Evolutionary conservation across 92 coral and sea anemone species (phyloP), one percentile per base, ranked within the genome.

Genomic region (Epizoanthus illoricatus): DNA sequence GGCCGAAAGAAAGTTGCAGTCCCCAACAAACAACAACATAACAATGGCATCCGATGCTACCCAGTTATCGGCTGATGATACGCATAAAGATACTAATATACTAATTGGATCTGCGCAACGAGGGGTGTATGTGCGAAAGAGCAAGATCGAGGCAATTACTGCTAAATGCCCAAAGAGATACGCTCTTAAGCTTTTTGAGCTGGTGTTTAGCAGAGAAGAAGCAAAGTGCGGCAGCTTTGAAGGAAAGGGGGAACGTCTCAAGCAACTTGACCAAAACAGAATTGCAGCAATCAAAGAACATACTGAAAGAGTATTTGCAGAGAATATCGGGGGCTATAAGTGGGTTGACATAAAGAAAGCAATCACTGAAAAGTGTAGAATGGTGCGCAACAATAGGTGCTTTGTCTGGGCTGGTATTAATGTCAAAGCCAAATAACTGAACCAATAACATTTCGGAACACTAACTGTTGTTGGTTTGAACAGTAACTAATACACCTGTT

Each of bases 171-270:
- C 49, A 43, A 43, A 43, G 7, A 52, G 57, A 16, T 82, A 73
- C 28, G 83, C 83, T 73, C 76, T 86, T 9, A 86, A 86, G 80
- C 61, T 81, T 24, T 86, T 86, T 62, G 86, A 81, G 65, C 81
- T 74, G 17, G 82, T 81, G 3, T 86, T 86, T 24, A 80, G 57
- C 81, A 61, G 86, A 81, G 81, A 86, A 2, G 83, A 86, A 36
- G 83, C 83, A 0, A 24, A 24, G 55, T 11, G 21, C 13, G 68
- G 83, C 9, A 80, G 76, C 23, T 57, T 73, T 9, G 86, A 86
- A 21, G 86, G 89, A 24, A 86, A 86, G 45, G 86, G 83, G 13
- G 74, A 73, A 9, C 39, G 63, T 42, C 83, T 86, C 3, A 23
- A 18, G 13, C 65, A 86, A 21, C 86, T 86, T 56, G 89, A 86